Percentiles rank a stretch among this genome's conserved stretches.
These are phyloP conservation scores for Stratiomys singularior DNA, from an alignment of 2,888 invertebrate genomes.

Conservation along the genomic window DNA sequence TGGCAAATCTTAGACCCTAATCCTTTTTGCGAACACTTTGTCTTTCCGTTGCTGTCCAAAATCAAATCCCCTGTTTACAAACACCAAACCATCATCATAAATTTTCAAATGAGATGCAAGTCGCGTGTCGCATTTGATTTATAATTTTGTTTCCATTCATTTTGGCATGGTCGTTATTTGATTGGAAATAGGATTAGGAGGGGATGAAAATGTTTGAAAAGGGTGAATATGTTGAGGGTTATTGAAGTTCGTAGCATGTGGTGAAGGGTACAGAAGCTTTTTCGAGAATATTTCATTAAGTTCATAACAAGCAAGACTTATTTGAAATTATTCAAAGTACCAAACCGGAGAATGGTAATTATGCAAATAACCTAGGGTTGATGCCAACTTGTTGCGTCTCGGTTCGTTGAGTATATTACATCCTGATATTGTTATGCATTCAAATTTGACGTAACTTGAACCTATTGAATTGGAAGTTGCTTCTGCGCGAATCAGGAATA, in stretches of 20 bases:
- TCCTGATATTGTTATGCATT: neutral
- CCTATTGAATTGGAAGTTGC: neutral
- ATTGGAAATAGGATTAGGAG: conserved; percentile 8
- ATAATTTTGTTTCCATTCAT: conserved; percentile 33
- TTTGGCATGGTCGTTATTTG: conserved; percentile 6
- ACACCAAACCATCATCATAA: conserved; percentile 4
- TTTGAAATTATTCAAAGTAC: conserved; percentile 8
- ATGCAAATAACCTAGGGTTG: conserved; percentile 34
- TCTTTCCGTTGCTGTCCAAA: neutral
- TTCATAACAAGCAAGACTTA: neutral
- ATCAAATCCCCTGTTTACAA: conserved; percentile 40
- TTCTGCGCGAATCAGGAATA: no score
- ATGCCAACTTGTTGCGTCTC: conserved; percentile 4
- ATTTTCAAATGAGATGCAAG: neutral
- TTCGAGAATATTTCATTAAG: neutral
- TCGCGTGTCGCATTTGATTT: conserved; percentile 35
- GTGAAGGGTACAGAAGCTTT: neutral
- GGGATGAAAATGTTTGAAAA: neutral
- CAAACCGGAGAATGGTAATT: conserved; percentile 11
- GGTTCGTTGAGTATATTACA: neutral
- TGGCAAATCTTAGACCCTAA: conserved; percentile 18
- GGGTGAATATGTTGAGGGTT: neutral
- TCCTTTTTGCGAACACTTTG: conserved; percentile 16
- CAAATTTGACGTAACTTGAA: conserved; percentile 1
- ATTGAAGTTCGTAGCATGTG: neutral